phyloP scores from a whole-genome alignment of 2,888 invertebrate species.

The Phortica magna region DNA sequence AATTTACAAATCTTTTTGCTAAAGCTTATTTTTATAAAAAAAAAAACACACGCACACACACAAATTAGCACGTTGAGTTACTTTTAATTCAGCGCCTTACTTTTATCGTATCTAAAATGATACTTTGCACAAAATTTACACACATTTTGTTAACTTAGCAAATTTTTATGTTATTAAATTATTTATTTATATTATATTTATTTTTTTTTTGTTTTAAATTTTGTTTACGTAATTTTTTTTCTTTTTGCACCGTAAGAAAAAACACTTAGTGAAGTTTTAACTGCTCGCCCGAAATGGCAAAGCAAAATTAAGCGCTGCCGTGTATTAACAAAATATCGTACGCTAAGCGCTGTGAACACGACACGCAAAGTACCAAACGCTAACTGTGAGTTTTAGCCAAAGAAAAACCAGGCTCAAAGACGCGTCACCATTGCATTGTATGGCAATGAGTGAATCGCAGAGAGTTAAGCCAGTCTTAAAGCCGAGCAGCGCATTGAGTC shows the following conservation, averaged over 20 bases:
- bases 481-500: neutral
- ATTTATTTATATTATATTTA: too few species aligned
- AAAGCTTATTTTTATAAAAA: constrained; percentile 19
- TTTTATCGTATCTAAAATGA: neutral
- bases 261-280: neutral
- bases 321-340: neutral
- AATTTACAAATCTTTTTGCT: neutral
- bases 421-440: neutral
- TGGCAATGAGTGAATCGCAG: neutral
- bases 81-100: neutral
- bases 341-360: constrained; percentile 44
- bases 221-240: too few species aligned
- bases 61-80: neutral
- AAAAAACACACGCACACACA: constrained; percentile 1
- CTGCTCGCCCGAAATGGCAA: neutral
- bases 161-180: neutral
- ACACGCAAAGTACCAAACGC: constrained; percentile 65
- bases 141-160: neutral
- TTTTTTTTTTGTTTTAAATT: too few species aligned
- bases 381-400: constrained; percentile 48
- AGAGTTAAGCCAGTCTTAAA: neutral
- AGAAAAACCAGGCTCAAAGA: constrained; percentile 28
- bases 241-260: too few species aligned
- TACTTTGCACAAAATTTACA: neutral
- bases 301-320: neutral